phyloP scores from a whole-genome alignment of 2,888 invertebrate genomes.

The Synanthedon andrenaeformis region DNA sequence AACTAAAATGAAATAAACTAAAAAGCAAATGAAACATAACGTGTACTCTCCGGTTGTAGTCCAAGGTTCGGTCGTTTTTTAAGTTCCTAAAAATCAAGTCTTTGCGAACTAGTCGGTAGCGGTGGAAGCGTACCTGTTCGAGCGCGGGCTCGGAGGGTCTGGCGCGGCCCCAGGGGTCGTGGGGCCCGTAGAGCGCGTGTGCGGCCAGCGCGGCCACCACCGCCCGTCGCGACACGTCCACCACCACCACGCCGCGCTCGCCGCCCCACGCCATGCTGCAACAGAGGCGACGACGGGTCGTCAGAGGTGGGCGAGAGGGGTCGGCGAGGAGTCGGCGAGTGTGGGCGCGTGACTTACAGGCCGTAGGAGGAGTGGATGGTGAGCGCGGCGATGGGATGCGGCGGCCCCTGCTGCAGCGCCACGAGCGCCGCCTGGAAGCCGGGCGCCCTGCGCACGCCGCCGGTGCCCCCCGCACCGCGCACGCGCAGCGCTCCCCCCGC shows the following conservation, averaged over 20 bases:
- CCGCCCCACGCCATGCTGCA: constrained; percentile 96
- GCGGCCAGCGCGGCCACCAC: constrained; percentile 90
- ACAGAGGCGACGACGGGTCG: neutral
- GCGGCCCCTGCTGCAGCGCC: constrained; percentile 90
- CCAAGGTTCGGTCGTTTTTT: no score
- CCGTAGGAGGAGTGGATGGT: constrained; percentile 97
- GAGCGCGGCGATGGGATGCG: constrained; percentile 88
- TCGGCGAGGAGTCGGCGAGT: no score
- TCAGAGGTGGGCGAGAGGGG: neutral
- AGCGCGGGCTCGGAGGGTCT: constrained; percentile 84
- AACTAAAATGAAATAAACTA: constrained; percentile 37
- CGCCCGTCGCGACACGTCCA: constrained; percentile 92
- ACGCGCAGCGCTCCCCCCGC: constrained; percentile 31
- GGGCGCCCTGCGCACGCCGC: constrained; percentile 81
- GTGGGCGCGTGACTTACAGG: constrained; percentile 76
- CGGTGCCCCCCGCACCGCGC: constrained; percentile 50
- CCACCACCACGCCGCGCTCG: constrained; percentile 94
- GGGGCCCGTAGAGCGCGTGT: constrained; percentile 90
- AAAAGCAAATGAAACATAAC: constrained; percentile 51
- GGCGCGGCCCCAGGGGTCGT: constrained; percentile 82
- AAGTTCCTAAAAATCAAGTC: no score
- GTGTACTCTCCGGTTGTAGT: constrained; percentile 14
- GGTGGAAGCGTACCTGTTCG: constrained; percentile 79
- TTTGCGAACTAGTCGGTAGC: neutral
- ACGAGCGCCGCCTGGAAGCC: constrained; percentile 98